Percentiles rank a stretch among this genome's conserved stretches.
Conservation (phyloP, 2,888 invertebrate genomes). For the Cantharis rufa region DNA sequence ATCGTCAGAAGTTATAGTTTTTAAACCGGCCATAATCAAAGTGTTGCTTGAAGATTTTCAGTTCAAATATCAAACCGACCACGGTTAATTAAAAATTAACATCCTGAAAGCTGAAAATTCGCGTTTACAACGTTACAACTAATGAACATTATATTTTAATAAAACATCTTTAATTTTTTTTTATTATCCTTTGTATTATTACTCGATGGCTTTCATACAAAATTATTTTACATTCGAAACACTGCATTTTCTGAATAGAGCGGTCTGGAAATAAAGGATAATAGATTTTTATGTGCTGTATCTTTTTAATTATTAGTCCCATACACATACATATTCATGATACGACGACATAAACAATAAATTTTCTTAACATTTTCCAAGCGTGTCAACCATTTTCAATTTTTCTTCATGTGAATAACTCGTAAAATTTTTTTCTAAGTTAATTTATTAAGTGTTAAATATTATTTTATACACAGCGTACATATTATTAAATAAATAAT, state of each 20-base stretch:
- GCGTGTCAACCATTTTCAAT: background rate
- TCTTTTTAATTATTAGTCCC: background rate
- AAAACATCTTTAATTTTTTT: too few species aligned
- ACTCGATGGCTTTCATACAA: too few species aligned
- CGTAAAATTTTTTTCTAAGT: background rate
- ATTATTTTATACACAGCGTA: background rate
- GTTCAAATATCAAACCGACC: too few species aligned
- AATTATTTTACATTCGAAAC: background rate
- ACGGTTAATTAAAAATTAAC: too few species aligned
- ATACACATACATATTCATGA: background rate
- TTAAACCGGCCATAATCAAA: too few species aligned
- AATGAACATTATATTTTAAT: too few species aligned
- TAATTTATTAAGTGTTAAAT: background rate
- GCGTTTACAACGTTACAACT: too few species aligned
- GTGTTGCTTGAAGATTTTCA: too few species aligned
- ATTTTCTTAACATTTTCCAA: background rate
- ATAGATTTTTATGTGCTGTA: background rate
- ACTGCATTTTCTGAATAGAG: background rate
- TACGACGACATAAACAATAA: background rate
- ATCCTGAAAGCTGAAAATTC: too few species aligned
- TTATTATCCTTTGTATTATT: too few species aligned
- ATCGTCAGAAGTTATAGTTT: too few species aligned
- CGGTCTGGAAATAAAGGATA: background rate
- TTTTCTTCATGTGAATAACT: background rate
- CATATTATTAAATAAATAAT: background rate